Evolutionary conservation across 1,140 invertebrate species (phyloP).

Genomic region (Zaprionus ornatus): DNA sequence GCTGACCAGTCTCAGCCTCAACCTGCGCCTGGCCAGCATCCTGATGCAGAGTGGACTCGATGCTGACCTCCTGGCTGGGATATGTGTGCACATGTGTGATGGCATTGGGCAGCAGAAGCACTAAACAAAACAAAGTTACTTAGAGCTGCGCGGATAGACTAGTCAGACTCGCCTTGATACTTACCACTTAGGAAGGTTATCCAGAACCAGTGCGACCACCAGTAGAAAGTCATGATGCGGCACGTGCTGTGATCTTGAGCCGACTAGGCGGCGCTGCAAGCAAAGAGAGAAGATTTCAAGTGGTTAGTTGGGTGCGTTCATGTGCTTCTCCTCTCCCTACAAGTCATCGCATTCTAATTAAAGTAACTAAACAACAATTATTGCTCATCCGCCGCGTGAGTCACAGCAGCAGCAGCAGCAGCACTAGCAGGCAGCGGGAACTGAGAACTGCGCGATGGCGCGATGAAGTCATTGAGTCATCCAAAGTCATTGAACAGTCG

Average conservation of each 20-base stretch:
- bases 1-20: conserved; percentile 1
- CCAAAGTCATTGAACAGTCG: conserved; percentile 7
- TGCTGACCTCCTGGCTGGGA: conserved; percentile 68
- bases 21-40: conserved; percentile 6
- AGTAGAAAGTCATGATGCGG: conserved; percentile 88
- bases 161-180: neutral
- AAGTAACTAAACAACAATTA: conserved; percentile 3
- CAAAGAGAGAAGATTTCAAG: conserved; percentile 16
- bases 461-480: conserved; percentile 2
- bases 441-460: neutral
- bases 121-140: conserved; percentile 4
- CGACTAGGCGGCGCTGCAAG: conserved; percentile 39
- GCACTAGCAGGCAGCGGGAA: neutral
- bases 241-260: conserved; percentile 65
- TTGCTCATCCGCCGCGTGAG: conserved; percentile 43
- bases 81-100: conserved; percentile 70
- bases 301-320: neutral
- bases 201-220: conserved; percentile 90
- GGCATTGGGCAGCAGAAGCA: conserved; percentile 50
- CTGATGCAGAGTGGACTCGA: conserved; percentile 17
- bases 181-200: conserved; percentile 84
- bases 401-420: conserved; percentile 10
- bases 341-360: conserved; percentile 19
- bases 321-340: neutral
- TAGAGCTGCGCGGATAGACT: neutral